Evolutionary conservation across 2,113 vertebrate species (phyloP).

Genomic region (Serinus canaria): DNA sequence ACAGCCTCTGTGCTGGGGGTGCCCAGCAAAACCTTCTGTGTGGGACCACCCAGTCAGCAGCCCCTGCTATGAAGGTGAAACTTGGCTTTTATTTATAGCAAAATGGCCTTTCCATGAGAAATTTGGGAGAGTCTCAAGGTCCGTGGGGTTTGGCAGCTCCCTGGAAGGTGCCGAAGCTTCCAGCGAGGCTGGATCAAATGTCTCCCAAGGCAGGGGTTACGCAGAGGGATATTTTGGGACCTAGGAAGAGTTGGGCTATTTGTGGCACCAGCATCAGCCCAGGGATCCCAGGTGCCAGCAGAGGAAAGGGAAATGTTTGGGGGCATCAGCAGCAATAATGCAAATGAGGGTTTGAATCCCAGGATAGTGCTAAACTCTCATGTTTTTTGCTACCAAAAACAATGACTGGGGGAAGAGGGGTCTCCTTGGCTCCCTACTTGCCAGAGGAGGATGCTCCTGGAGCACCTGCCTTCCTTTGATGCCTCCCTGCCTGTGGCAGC

Average conservation of each 20-base stretch:
- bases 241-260: neutral
- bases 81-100: neutral
- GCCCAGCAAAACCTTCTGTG: fast-evolving
- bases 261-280: neutral
- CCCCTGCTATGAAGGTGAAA: neutral
- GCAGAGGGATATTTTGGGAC: neutral
- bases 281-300: neutral
- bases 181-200: neutral
- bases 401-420: fast-evolving
- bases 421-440: neutral
- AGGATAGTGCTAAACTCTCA: fast-evolving
- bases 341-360: neutral
- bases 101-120: neutral
- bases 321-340: neutral
- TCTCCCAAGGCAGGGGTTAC: neutral
- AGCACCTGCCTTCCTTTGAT: neutral
- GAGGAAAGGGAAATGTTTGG: neutral
- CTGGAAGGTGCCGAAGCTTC: neutral
- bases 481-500: neutral
- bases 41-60: neutral
- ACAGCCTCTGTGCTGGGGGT: neutral
- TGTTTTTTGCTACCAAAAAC: neutral
- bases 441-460: neutral
- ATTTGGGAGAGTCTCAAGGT: neutral
- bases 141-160: neutral